Percentiles rank a stretch among this genome's conserved stretches.
Conservation (phyloP, 2,888 invertebrate species). For the Anoncus sp. region DNA sequence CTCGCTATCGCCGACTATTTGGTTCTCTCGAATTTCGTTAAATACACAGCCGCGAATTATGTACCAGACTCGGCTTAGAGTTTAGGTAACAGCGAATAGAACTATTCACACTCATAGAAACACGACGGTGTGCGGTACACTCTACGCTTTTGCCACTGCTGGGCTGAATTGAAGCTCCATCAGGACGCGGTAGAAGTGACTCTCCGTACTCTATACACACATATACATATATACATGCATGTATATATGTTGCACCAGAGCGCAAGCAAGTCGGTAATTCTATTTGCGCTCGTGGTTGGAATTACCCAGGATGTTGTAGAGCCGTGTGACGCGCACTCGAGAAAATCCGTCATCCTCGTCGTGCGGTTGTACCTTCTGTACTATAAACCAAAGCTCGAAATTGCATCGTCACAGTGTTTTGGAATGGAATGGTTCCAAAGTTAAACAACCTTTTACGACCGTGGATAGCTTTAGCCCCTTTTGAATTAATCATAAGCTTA, state of each 20-base stretch:
- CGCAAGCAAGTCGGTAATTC: constrained; percentile 56
- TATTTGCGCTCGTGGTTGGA: constrained; percentile 58
- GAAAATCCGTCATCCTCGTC: constrained; percentile 51
- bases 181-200: constrained; percentile 16
- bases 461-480: constrained; percentile 17
- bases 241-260: constrained; percentile 34
- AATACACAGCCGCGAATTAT: constrained; percentile 53
- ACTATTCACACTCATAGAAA: constrained; percentile 36
- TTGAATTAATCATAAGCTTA: constrained; percentile 44
- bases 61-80: constrained; percentile 53
- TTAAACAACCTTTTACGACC: constrained; percentile 52
- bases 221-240: neutral
- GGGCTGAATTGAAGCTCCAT: constrained; percentile 34
- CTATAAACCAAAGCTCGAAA: constrained; percentile 43
- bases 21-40: constrained; percentile 51
- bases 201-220: constrained; percentile 36
- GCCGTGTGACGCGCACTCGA: constrained; percentile 47
- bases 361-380: constrained; percentile 36
- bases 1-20: constrained; percentile 40
- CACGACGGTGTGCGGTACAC: constrained; percentile 13
- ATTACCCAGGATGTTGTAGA: constrained; percentile 57
- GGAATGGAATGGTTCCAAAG: constrained; percentile 35
- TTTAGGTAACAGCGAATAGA: constrained; percentile 33
- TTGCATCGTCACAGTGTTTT: constrained; percentile 32
- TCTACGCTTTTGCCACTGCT: constrained; percentile 23